Base-by-base conservation (phyloP, 2,113 vertebrate genomes). In the Caranx melampygus region DNA sequence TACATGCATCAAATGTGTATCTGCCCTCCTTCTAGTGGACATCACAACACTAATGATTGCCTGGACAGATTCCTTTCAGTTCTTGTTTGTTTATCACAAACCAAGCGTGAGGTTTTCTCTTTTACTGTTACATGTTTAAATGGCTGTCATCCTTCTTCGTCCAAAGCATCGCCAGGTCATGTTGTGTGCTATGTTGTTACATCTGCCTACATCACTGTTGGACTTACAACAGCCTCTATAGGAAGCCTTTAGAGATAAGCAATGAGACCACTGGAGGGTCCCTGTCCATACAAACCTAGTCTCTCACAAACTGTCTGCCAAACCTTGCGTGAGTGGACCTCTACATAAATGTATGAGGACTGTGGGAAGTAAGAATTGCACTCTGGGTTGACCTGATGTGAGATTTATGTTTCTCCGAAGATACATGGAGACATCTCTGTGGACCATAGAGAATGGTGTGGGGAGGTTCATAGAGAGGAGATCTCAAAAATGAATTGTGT, bases 201-300 rank as follows among this genome's bases (percentile, higher is more conserved):
- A 4, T 77, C 11, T 45, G 40, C 65, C 52, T 47, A 58, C 63
- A 65, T 73, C 52, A 55, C 49, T 69, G 51, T 33, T 47, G 33
- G 45, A 54, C 20, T 59, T 63, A 65, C 18, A 67, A n/a, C 44
- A 44, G 16, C 14, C 42, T 62, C 31, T 20, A 6, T 35, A 66
- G 63, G 44, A 44, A 80, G 34, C 16, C 37, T 42, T 2, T 0
- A 51, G 54, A 16, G 68, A 60, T 34, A 26, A 26, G 40, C 62
- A 47, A 74, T 37, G 26, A 42, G 18, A 21, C 35, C 45, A 52
- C 51, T 74, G 20, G 14, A 72, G 49, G 12, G 49, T 40, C 54
- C 34, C 34, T 42, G 16, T 64, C 37, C 45, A 42, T 34, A 61
- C 60, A 60, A 54, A 65, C 31, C 31, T 42, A 34, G 10, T 15